Base-by-base conservation (phyloP, 2,797 vertebrate genomes). In the Gobio occitaniae region DNA sequence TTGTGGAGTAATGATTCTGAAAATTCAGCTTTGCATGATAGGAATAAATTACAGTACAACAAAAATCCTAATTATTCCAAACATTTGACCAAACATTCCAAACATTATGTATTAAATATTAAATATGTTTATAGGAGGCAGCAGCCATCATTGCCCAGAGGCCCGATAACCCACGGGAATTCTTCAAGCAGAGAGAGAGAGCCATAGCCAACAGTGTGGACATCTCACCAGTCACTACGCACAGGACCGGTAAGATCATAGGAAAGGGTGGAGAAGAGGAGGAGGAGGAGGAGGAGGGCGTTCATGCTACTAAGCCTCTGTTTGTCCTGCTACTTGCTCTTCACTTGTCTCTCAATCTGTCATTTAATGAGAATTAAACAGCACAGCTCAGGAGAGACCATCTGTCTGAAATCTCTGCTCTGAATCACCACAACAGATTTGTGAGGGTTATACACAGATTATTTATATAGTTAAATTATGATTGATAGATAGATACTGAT, bases 61-160 rank as follows among this genome's bases (percentile, higher is more conserved):
- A 56, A 21, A 19, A 10, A 56, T 56, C 17, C 3, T 56, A 9
- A 56, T 54, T 8, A 21, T 44, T 44, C 41, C 41, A 10, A 52
- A 2, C 50, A 52, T 59, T 59, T 25, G 59, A 63, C 59, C 2
- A 5, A 29, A 25, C 61, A 16, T 65, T 32, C 59, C 2, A 5
- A 29, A 25, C 61, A 16, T 65, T 32, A 32, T 65, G 25, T 3
- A 63, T 29, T 29, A 63, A 63, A 29, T 61, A 61, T 61, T 13
- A 61, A 63, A n/a, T 76, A 29, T 89, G 29, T 78, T 6, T 19
- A 5, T 92, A 99, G 98, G 98, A 99, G 92, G 98, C 98, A 10
- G 97, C 97, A 47, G 98, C 98, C 89, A 98, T 99, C 91, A 99
- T 99, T 1, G 98, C 98, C 82, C 97, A 98, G 94, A 94, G 98